Conservation (phyloP, 2,113 vertebrate species). For the Corvus cornix region DNA sequence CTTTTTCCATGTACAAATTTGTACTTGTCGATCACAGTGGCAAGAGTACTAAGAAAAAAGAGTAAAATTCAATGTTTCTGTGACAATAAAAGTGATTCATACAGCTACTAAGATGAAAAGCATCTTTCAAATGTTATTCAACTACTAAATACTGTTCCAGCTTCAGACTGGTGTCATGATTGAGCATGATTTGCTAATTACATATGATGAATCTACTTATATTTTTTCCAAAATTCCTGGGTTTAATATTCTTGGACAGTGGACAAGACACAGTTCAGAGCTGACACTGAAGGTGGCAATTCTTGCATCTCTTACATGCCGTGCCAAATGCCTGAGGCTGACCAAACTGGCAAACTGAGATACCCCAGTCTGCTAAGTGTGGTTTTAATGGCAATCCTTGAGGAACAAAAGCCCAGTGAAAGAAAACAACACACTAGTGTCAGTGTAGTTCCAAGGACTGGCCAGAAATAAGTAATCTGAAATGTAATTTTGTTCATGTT, state of each 20-base stretch:
- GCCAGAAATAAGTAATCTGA: constrained; percentile 1
- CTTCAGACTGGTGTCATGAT: not conserved
- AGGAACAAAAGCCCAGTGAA: constrained; percentile 7
- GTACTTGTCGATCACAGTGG: not conserved
- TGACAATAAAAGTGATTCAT: not conserved
- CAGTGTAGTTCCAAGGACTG: not conserved
- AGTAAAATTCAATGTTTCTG: not conserved
- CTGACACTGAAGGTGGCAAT: not conserved
- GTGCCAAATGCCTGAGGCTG: not conserved
- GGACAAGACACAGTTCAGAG: not conserved
- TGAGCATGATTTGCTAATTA: not conserved
- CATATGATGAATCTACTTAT: not conserved
- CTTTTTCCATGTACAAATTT: not conserved
- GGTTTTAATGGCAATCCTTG: not conserved
- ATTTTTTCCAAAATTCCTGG: not conserved
- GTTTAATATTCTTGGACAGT: not conserved
- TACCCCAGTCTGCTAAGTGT: not conserved
- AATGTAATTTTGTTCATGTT: not conserved
- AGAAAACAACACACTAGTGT: not conserved
- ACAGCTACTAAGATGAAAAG: not conserved
- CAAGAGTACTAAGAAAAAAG: not conserved
- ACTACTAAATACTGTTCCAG: not conserved
- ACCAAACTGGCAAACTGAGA: not conserved
- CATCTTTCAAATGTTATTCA: not conserved
- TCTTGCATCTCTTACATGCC: not conserved